Conservation (phyloP, 2,888 invertebrate species). For the Zootermopsis nevadensis region DNA sequence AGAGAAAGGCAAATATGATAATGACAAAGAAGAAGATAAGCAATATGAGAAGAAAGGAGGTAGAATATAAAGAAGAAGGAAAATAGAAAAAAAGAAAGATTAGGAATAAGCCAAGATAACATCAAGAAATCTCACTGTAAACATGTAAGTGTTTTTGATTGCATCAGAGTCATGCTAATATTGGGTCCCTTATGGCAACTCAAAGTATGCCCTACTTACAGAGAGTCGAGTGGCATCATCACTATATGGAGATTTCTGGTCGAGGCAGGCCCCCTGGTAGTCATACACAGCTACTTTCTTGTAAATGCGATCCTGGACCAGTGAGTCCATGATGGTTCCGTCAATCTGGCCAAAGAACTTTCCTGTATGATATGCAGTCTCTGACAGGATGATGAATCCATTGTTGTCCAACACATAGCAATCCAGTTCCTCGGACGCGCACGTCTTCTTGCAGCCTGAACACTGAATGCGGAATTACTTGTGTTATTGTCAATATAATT, state of each 20-base stretch:
- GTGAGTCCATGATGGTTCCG: conserved; percentile 92
- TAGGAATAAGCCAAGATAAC: too few relatives aligned
- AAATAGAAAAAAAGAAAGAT: too few relatives aligned
- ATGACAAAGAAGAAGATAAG: too few relatives aligned
- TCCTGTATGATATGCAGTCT: conserved; percentile 87
- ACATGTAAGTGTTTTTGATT: too few relatives aligned
- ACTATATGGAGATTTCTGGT: conserved; percentile 67
- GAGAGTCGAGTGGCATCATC: conserved; percentile 67
- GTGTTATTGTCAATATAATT: background rate
- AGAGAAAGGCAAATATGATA: too few relatives aligned
- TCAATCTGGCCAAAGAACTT: conserved; percentile 95
- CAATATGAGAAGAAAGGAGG: too few relatives aligned
- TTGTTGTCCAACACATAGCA: conserved; percentile 96
- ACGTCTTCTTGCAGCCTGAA: conserved; percentile 80
- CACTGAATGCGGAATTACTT: conserved; percentile 12
- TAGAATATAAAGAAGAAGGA: too few relatives aligned
- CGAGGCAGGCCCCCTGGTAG: conserved; percentile 85
- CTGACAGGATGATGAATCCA: conserved; percentile 92
- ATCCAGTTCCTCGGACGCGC: conserved; percentile 87
- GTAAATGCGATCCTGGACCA: conserved; percentile 91
- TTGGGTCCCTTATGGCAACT: too few relatives aligned
- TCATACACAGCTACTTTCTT: conserved; percentile 88
- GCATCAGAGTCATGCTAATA: too few relatives aligned
- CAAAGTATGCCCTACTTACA: conserved; percentile 56
- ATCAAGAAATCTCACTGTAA: too few relatives aligned